A percentile compares a stretch with the other conserved stretches of the same genome.
phyloP scores from a whole-genome alignment of 2,888 invertebrate species.

The Rhagophthalmus giganteus region DNA sequence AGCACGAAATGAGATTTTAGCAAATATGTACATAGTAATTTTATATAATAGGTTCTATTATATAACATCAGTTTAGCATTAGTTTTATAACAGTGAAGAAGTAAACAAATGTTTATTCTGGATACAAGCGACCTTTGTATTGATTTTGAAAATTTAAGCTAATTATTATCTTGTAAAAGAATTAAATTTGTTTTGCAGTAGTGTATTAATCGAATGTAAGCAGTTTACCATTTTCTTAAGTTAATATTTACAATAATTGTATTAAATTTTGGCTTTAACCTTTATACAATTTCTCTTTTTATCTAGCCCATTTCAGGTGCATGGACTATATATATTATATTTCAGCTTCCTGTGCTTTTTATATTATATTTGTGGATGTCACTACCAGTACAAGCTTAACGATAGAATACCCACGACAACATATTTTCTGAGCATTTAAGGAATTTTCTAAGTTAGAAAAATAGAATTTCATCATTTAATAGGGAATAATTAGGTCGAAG shows the following conservation, averaged over 20 bases:
- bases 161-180: no score
- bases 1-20: constrained; percentile 11
- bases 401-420: not conserved
- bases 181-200: not conserved
- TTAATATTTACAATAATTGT: no score
- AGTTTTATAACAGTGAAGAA: constrained; percentile 8
- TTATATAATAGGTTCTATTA: not conserved
- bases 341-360: not conserved
- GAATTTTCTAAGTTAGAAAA: no score
- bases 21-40: constrained; percentile 13
- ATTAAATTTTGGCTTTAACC: not conserved
- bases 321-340: not conserved
- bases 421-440: no score
- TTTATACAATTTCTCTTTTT: not conserved
- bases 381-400: not conserved
- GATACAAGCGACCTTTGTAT: constrained; percentile 3
- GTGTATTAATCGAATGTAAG: not conserved
- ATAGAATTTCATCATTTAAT: no score
- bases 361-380: not conserved
- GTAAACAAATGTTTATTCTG: constrained; percentile 7
- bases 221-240: not conserved
- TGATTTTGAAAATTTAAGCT: not conserved
- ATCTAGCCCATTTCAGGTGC: not conserved
- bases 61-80: constrained; percentile 3
- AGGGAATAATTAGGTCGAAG: no score